Percentiles rank a stretch among this genome's conserved stretches.
Evolutionary conservation across 2,113 vertebrate species (phyloP).

Genomic region (Atractosteus spatula): DNA sequence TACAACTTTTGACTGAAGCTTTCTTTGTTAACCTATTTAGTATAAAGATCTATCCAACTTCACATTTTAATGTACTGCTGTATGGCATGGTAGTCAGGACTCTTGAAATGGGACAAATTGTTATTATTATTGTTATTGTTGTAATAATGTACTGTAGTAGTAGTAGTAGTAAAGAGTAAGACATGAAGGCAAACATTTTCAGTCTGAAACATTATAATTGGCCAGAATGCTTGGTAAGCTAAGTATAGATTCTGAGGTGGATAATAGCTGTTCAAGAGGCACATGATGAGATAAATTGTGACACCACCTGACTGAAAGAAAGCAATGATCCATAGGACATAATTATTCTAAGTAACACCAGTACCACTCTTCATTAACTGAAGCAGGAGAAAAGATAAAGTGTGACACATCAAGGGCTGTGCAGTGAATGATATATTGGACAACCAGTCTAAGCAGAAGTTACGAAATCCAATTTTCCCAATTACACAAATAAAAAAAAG

Average conservation of each 20-base stretch:
- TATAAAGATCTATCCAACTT: too few species aligned
- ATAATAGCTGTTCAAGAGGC: neutral
- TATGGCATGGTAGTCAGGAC: too few species aligned
- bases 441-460: neutral
- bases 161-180: too few species aligned
- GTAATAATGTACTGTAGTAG: too few species aligned
- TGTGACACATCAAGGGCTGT: neutral
- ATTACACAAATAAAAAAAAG: neutral
- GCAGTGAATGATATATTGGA: neutral
- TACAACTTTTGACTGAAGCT: too few species aligned
- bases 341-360: neutral
- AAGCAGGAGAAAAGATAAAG: neutral
- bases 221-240: too few species aligned
- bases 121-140: too few species aligned
- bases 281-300: neutral
- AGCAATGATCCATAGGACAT: conserved; percentile 13
- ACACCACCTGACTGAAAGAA: conserved; percentile 19
- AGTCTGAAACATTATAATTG: too few species aligned
- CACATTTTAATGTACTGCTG: too few species aligned
- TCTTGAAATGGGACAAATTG: too few species aligned
- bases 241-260: neutral
- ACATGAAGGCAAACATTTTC: too few species aligned
- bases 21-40: too few species aligned
- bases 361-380: neutral
- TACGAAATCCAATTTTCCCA: neutral